Evolutionary conservation across 92 coral and sea anemone species (phyloP).

Genomic region (Pocillopora grandis): DNA sequence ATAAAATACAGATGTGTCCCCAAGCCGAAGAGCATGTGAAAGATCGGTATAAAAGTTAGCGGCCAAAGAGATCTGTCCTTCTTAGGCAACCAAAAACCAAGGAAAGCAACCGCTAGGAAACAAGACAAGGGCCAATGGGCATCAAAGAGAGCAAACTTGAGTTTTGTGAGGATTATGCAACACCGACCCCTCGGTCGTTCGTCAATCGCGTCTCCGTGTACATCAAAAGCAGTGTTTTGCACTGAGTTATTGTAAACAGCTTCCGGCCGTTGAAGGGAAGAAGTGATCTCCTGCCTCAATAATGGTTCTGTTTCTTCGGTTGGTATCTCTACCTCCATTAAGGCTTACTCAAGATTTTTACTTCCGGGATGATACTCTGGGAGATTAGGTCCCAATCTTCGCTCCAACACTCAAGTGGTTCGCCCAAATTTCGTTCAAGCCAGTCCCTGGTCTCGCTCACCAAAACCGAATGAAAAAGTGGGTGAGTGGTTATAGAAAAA

Average conservation of each 20-base stretch:
- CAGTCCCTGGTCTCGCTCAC: too few relatives aligned
- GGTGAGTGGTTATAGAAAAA: too few relatives aligned
- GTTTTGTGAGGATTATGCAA: not conserved
- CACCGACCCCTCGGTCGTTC: not conserved
- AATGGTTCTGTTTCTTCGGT: slow-evolving; percentile 6
- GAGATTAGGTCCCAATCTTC: too few relatives aligned
- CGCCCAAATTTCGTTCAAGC: too few relatives aligned
- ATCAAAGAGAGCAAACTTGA: slow-evolving; percentile 8
- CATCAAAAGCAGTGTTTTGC: not conserved
- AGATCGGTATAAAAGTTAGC: slow-evolving; percentile 41
- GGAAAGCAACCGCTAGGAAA: slow-evolving; percentile 48
- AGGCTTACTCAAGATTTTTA: too few relatives aligned
- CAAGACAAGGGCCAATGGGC: slow-evolving; percentile 56
- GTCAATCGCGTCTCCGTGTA: not conserved
- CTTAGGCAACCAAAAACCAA: slow-evolving; percentile 57
- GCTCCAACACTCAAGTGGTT: too few relatives aligned
- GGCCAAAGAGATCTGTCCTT: slow-evolving; percentile 59
- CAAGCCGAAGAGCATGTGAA: slow-evolving; percentile 51
- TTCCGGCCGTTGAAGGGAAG: not conserved
- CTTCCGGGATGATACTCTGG: too few relatives aligned
- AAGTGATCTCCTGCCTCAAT: too few relatives aligned
- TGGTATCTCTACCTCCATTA: too few relatives aligned
- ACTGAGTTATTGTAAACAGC: not conserved
- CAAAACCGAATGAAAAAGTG: too few relatives aligned
- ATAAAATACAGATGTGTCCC: slow-evolving; percentile 57